phyloP scores from a whole-genome alignment of 2,113 vertebrate species.

The Sinocyclocheilus rhinocerous region DNA sequence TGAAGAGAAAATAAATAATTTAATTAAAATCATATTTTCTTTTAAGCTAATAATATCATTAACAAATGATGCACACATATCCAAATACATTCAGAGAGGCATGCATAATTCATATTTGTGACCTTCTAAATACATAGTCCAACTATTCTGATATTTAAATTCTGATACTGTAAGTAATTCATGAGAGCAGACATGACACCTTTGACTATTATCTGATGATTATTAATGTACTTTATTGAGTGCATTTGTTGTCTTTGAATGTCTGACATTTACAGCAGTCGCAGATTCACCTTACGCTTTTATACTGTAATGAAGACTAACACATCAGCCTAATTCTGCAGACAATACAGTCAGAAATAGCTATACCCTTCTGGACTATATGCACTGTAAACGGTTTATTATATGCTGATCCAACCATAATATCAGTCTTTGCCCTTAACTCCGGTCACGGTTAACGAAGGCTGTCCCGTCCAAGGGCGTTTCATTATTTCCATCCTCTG shows the following conservation, averaged over 20 bases:
- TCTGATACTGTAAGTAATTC: background rate
- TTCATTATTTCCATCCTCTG: constrained; percentile 68
- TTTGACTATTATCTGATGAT: background rate
- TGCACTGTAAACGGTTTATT: constrained; percentile 18
- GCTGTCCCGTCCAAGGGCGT: constrained; percentile 59
- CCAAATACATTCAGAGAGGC: background rate
- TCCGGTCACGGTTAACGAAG: constrained; percentile 49
- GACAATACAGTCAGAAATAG: background rate
- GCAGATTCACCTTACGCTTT: background rate
- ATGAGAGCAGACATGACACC: background rate
- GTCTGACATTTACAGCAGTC: background rate
- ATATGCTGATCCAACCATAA: background rate
- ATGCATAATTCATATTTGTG: constrained; percentile 17
- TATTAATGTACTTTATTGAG: background rate
- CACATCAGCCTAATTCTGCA: background rate
- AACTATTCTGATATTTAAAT: background rate
- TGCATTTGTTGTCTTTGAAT: background rate
- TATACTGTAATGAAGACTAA: background rate
- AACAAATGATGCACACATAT: background rate
- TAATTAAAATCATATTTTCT: background rate
- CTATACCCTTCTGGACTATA: background rate
- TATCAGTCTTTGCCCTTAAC: constrained; percentile 53
- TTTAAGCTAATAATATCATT: background rate
- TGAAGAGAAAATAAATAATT: background rate
- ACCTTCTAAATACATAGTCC: background rate